Conservation (phyloP, 2,888 invertebrate genomes). For the Anagyrus pseudococci region DNA sequence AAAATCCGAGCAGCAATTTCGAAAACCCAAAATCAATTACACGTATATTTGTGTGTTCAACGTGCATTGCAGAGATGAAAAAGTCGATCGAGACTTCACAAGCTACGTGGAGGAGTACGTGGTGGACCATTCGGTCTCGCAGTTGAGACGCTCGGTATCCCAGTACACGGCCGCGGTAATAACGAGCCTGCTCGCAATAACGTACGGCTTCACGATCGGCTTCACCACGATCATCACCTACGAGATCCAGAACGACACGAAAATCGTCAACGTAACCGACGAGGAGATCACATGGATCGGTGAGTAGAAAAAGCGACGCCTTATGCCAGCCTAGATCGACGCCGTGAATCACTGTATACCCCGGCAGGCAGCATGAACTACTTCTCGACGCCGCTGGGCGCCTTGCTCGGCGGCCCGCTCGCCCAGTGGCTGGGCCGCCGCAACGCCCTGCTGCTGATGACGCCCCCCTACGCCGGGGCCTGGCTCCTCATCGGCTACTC, state of each 20-base stretch:
- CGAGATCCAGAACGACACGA: conserved; percentile 17
- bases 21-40: background rate
- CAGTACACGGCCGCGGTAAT: conserved; percentile 79
- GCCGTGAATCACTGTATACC: background rate
- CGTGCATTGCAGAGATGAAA: conserved; percentile 7
- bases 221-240: conserved; percentile 25
- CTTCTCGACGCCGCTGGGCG: conserved; percentile 11
- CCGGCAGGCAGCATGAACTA: conserved; percentile 29
- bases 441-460: background rate
- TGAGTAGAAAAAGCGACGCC: background rate
- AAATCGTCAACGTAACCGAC: conserved; percentile 14
- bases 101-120: conserved; percentile 17
- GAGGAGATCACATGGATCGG: conserved; percentile 26
- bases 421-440: conserved; percentile 25
- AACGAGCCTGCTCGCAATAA: conserved; percentile 79
- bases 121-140: conserved; percentile 43
- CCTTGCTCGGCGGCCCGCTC: conserved; percentile 12
- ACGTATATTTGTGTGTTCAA: background rate
- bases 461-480: conserved; percentile 6
- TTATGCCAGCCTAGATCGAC: background rate
- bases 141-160: conserved; percentile 65
- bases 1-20: no score
- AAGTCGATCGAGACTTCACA: background rate
- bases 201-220: conserved; percentile 72
- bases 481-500: conserved; percentile 15